Evolutionary conservation across 92 coral and sea anemone species (phyloP), one percentile per base, ranked within the genome.

Genomic region (Muricea muricata): DNA sequence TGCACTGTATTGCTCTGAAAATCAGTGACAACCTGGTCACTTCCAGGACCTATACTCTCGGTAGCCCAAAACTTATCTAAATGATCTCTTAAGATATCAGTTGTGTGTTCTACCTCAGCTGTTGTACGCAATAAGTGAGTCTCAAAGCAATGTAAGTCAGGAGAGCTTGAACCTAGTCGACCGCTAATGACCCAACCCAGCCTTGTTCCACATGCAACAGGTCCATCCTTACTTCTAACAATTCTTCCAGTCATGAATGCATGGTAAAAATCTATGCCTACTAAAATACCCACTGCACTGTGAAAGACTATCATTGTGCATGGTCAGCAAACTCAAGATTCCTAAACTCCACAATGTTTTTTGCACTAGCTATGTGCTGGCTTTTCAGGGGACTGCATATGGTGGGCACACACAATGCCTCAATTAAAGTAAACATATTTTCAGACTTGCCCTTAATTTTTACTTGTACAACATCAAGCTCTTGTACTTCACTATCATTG

Each of bases 111-210:
- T 29, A 0, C 13, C 8, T 73, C 56, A 1, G 12, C 34, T 8
- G 79, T 3, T 42, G 60, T 24, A 21, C 79, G 79, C 58, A 41
- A 24, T 21, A 73, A 73, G 14, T 73, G 30, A 42, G 79, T 73
- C 12, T 73, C 79, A 60, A 21, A 60, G 8, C 79, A 73, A 73
- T 73, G 79, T 21, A 40, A 10, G 17, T 73, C 58, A 0, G 79
- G 41, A 0, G 60, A 18, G 21, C 29, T 15, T 21, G 79, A 46
- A 17, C 79, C 60, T 4, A 73, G 15, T n/a, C 35, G 56, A 3
- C 79, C 79, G 35, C 79, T 46, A 14, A 73, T 2, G 42, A 73
- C 79, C 79, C 79, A 73, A 14, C 79, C 79, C 6, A 73, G n/a
- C 60, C 20, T 40, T 7, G 79, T 73, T 14, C 35, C 31, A 41